Base-by-base conservation (phyloP, 1,140 invertebrate species). In the Schlechtendalia chinensis region DNA sequence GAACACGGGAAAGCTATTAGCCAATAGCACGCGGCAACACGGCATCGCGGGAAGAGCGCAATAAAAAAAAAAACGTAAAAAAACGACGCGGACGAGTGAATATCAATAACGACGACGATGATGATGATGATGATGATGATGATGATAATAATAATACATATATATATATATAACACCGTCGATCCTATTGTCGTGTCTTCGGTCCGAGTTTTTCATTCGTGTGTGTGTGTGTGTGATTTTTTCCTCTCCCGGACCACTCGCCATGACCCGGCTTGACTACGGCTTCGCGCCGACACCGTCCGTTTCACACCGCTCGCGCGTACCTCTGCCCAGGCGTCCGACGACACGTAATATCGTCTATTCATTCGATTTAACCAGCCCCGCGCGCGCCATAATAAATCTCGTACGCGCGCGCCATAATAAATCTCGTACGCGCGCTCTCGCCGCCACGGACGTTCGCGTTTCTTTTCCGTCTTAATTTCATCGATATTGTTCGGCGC, bases 361-460 rank as follows among this genome's bases (percentile, higher is more conserved):
- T 77, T 77, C 72, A 77, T 77, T 32, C 72, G 56, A 77, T 77
- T 77, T 77, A 77, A 77, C 72, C 72, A 77, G 54, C 72, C 59
- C 59, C 47, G 72, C 47, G 29, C 59, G 27, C 53, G 39, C 58
- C 58, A 58, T 72, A 47, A 50, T 71, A 72, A 61, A 61, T n/a
- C n/a, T n/a, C n/a, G n/a, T 61, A 61, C 17, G 8, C 12, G 8
- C 12, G 0, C 16, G n/a, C n/a, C 58, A 58, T 72, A 47, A 50
- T 71, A 72, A 61, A 61, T n/a, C n/a, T n/a, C n/a, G n/a, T 61
- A 61, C 17, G 8, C 12, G 8, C 12, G 0, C 16, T 39, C 1
- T 14, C 63, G 32, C n/a, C n/a, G n/a, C n/a, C 24, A 47, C 8
- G n/a, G 32, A 45, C 65, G 65, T n/a, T 45, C 29, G 17, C 22